A percentile compares a stretch with the other conserved stretches of the same genome.
Evolutionary conservation across 2,113 vertebrate species (phyloP).

Genomic region (Lycaon pictus): DNA sequence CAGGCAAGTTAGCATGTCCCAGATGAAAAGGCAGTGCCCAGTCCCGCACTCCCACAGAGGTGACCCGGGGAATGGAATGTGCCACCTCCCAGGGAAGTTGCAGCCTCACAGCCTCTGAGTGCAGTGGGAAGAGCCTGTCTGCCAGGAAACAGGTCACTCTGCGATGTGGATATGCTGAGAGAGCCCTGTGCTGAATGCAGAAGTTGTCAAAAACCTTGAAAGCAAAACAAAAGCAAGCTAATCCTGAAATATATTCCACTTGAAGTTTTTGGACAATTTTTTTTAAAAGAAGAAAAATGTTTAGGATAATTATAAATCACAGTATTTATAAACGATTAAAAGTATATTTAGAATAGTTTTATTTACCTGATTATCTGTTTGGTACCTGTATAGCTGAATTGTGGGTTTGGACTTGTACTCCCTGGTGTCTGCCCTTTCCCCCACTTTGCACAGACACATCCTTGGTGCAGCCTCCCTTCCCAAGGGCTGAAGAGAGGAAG

Average conservation of each 20-base stretch:
- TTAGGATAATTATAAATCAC: constrained; percentile 56
- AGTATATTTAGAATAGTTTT: constrained; percentile 62
- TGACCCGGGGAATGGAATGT: too few relatives aligned
- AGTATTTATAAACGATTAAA: constrained; percentile 68
- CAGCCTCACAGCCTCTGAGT: too few relatives aligned
- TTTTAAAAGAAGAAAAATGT: neutral
- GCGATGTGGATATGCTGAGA: neutral
- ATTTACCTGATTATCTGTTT: constrained; percentile 60
- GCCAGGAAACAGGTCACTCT: too few relatives aligned
- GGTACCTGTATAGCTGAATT: neutral
- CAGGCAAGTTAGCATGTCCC: neutral
- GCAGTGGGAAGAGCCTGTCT: neutral
- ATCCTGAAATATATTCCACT: constrained; percentile 60
- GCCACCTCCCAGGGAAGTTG: too few relatives aligned
- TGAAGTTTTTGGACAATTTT: constrained; percentile 41
- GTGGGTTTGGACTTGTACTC: neutral
- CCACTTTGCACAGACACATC: neutral
- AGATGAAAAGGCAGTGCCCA: neutral
- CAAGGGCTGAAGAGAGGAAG: neutral
- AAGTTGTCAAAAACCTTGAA: neutral
- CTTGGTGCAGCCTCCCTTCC: neutral
- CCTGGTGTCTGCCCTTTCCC: neutral
- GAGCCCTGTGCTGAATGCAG: neutral
- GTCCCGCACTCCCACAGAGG: too few relatives aligned
- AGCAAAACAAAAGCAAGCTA: neutral